A percentile compares a stretch with the other conserved stretches of the same genome.
Evolutionary conservation across 1,140 invertebrate genomes (phyloP).

Genomic region (Trypoxylus dichotomus): DNA sequence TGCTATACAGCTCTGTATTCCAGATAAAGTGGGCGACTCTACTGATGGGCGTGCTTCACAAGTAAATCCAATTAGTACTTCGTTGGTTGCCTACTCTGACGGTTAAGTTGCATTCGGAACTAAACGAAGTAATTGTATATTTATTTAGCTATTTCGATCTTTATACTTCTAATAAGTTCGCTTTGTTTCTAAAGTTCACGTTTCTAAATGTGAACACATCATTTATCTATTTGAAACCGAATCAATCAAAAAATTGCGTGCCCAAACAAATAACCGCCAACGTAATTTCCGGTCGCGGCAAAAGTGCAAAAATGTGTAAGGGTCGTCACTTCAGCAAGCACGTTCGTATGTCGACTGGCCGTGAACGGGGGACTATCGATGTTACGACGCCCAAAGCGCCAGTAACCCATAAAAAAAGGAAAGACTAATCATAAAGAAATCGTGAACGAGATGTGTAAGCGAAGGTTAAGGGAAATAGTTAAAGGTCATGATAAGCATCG

Average conservation of each 20-base stretch:
- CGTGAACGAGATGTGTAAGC: not conserved
- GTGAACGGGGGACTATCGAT: not conserved
- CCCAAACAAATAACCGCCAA: not conserved
- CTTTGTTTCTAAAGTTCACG: no score
- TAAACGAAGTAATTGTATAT: no score
- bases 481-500: not conserved
- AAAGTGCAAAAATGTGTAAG: not conserved
- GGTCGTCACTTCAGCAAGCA: not conserved
- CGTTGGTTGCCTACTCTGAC: no score
- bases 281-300: conserved; percentile 16
- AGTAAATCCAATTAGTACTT: no score
- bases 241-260: conserved; percentile 9
- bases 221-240: not conserved
- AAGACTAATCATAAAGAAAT: conserved; percentile 12
- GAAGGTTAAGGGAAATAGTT: not conserved
- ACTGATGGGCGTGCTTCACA: no score
- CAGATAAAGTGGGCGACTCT: no score
- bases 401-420: no score
- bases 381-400: not conserved
- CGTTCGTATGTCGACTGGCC: not conserved
- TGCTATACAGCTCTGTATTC: no score
- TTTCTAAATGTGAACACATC: no score
- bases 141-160: no score
- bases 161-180: no score
- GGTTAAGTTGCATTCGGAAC: no score